A percentile compares a stretch with the other conserved stretches of the same genome.
Evolutionary conservation across 2,797 vertebrate species (phyloP).

Genomic region (Somateria mollissima): DNA sequence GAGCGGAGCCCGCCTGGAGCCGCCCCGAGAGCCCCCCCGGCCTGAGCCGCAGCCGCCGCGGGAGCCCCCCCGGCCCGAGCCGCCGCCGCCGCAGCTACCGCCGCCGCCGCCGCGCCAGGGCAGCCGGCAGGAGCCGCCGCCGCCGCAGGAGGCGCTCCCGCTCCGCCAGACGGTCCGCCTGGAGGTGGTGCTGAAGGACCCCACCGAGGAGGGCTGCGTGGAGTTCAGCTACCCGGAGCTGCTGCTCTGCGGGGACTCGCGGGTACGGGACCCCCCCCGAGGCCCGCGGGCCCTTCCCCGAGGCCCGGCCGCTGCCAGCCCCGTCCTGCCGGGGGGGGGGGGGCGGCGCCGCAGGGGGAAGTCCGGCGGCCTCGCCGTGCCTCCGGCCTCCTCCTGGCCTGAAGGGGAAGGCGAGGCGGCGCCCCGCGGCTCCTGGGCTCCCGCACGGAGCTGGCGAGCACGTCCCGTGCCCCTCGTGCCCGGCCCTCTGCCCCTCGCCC

Average conservation of each 20-base stretch:
- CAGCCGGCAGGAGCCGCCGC: slow-evolving; percentile 63
- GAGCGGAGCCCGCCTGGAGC: slow-evolving; percentile 13
- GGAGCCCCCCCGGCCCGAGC: slow-evolving; percentile 76
- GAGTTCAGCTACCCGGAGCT: slow-evolving; percentile 97
- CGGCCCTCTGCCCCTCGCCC: not conserved
- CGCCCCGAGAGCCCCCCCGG: slow-evolving; percentile 60
- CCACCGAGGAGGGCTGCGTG: slow-evolving; percentile 89
- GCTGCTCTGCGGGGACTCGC: slow-evolving; percentile 80
- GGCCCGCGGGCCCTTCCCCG: not conserved
- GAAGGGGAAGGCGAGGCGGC: too few relatives aligned
- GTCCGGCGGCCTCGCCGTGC: not conserved
- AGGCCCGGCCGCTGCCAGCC: not conserved
- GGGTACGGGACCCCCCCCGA: slow-evolving; percentile 68
- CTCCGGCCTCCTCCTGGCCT: not conserved
- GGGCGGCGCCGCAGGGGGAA: not conserved
- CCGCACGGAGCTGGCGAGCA: too few relatives aligned
- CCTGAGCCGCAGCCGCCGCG: slow-evolving; percentile 69
- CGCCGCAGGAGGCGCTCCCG: slow-evolving; percentile 65
- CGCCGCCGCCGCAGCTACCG: slow-evolving; percentile 61
- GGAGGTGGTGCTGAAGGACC: slow-evolving; percentile 88
- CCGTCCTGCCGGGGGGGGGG: not conserved
- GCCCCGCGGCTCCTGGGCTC: too few relatives aligned
- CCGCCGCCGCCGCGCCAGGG: slow-evolving; percentile 62
- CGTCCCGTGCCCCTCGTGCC: too few relatives aligned
- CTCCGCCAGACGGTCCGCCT: slow-evolving; percentile 86